These are phyloP conservation scores for Tetragnatha versicolor DNA, from an alignment of 1,140 invertebrate species.

Conservation along the genomic window DNA sequence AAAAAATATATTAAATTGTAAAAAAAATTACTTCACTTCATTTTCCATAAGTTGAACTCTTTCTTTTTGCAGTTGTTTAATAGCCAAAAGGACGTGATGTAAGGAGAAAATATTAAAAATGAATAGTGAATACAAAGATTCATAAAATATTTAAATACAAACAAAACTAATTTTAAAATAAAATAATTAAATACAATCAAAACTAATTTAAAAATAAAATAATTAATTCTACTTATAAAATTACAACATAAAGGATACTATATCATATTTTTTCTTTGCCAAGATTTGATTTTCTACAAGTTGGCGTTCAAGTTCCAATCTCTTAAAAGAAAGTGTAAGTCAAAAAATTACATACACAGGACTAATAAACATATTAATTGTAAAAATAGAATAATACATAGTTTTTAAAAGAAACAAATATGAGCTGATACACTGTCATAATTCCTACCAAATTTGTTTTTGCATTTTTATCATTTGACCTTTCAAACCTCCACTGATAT, in stretches of 20 bases:
- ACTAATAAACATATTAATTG: not conserved
- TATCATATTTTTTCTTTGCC: constrained; percentile 32
- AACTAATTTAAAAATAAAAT: not conserved
- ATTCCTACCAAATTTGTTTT: constrained; percentile 42
- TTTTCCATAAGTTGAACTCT: constrained; percentile 16
- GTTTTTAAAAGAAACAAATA: too few species aligned
- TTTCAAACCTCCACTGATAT: constrained; percentile 24
- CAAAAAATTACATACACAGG: not conserved
- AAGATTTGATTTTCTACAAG: constrained; percentile 27
- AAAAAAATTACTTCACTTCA: constrained; percentile 24
- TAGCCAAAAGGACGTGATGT: constrained; percentile 13
- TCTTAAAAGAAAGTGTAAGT: constrained; percentile 1
- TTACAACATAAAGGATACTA: constrained; percentile 28
- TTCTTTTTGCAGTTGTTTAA: constrained; percentile 42
- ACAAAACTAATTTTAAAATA: too few species aligned
- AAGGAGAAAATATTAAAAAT: constrained; percentile 7
- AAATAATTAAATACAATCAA: too few species aligned
- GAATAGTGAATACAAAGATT: too few species aligned
- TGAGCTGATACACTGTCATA: too few species aligned
- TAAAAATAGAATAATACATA: too few species aligned
- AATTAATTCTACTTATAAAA: too few species aligned
- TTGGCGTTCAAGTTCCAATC: constrained; percentile 26
- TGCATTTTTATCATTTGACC: constrained; percentile 1
- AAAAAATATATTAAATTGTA: not conserved
- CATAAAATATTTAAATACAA: too few species aligned